Conservation (phyloP, 2,888 invertebrate species). For the Temnothorax unifasciatus region DNA sequence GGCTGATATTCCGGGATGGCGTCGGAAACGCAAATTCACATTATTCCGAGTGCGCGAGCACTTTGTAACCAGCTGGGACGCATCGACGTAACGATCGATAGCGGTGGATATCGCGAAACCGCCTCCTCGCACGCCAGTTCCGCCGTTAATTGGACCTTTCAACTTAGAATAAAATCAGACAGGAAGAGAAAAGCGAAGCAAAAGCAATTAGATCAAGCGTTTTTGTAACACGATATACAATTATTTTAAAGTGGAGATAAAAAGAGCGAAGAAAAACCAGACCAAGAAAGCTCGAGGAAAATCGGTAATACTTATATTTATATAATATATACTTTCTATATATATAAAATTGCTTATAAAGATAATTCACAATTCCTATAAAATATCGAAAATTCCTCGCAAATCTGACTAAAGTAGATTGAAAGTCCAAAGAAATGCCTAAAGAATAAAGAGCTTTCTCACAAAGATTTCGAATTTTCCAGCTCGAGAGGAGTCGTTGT, state of each 20-base stretch:
- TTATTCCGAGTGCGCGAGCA: constrained; percentile 49
- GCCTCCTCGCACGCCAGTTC: not conserved
- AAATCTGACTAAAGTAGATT: not conserved
- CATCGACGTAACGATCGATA: constrained; percentile 53
- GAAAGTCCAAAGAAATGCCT: not conserved
- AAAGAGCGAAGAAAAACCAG: not conserved
- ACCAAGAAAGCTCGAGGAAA: not conserved
- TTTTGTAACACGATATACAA: not conserved
- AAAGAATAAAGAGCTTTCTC: not conserved
- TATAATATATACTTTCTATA: not conserved
- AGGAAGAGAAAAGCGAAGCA: not conserved
- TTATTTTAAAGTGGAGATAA: not conserved
- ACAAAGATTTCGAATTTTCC: constrained; percentile 20
- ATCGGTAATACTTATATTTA: not conserved
- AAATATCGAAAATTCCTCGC: not conserved
- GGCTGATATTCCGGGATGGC: constrained; percentile 40
- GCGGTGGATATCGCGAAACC: constrained; percentile 11
- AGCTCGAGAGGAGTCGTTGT: not conserved
- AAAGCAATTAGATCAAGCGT: not conserved
- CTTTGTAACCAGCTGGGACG: constrained; percentile 58
- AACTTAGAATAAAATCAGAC: constrained; percentile 29
- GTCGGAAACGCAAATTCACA: constrained; percentile 53
- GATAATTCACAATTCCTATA: not conserved
- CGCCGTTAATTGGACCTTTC: constrained; percentile 31
- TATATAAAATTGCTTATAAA: not conserved